These are phyloP conservation scores for Heterotilapia buettikoferi DNA, from an alignment of 2,113 vertebrate genomes.

Conservation along the genomic window DNA sequence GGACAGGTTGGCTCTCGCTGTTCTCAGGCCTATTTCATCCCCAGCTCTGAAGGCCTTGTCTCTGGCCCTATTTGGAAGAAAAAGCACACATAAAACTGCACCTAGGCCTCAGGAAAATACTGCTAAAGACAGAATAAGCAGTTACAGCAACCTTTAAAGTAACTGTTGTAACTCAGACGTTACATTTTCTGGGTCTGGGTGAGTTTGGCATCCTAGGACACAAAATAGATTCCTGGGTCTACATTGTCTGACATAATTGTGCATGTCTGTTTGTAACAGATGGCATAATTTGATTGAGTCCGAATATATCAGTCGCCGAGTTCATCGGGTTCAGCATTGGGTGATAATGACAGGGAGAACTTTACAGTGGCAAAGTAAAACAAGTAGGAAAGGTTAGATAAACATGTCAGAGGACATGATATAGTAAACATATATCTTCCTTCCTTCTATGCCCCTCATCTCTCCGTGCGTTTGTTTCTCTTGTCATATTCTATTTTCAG, in stretches of 20 bases:
- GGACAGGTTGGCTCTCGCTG: no score
- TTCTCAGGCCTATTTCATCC: no score
- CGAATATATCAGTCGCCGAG: background rate
- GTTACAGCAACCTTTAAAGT: background rate
- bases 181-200: background rate
- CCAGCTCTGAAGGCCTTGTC: no score
- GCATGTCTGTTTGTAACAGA: background rate
- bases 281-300: background rate
- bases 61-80: background rate
- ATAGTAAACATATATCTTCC: background rate
- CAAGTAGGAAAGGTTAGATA: background rate
- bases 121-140: background rate
- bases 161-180: background rate
- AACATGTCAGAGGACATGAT: background rate
- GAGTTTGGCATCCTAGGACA: background rate
- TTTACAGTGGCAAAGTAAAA: background rate
- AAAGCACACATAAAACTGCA: fast-evolving
- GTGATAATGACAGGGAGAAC: background rate
- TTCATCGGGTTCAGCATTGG: background rate
- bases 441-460: background rate
- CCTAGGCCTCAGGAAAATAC: background rate
- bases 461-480: background rate
- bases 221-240: background rate
- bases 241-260: fast-evolving
- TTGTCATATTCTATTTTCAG: background rate